Percentiles rank a stretch among this genome's conserved stretches.
Conservation (phyloP, 2,888 invertebrate genomes). For the Drosophila mercatorum region DNA sequence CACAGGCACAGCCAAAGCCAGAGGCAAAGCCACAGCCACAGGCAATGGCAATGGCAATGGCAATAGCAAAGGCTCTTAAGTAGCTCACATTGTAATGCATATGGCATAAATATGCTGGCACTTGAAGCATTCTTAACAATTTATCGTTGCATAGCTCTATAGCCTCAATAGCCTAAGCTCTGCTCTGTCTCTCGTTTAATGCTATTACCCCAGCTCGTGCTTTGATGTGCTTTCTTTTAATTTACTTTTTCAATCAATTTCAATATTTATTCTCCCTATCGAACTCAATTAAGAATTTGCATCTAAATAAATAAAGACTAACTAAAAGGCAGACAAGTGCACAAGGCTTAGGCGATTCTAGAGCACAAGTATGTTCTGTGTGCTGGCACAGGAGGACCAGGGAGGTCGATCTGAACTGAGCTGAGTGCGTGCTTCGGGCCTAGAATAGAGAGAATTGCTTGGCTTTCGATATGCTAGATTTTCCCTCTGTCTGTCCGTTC, state of each 20-base stretch:
- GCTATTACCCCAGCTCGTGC: neutral
- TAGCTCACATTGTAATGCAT: conserved; percentile 7
- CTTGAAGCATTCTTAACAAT: neutral
- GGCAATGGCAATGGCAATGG: neutral
- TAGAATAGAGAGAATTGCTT: too few species aligned
- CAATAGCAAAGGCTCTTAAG: conserved; percentile 7
- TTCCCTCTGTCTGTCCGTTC: neutral
- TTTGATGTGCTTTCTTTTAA: conserved; percentile 1
- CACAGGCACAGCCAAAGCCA: neutral
- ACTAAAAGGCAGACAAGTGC: neutral
- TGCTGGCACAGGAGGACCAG: neutral
- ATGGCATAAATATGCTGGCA: conserved; percentile 11
- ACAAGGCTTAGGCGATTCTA: neutral
- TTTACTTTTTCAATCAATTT: conserved; percentile 1
- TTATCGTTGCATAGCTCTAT: conserved; percentile 1
- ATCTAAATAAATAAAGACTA: neutral
- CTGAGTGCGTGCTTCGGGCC: rapidly evolving
- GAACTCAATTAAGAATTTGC: conserved; percentile 10
- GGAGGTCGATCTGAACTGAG: neutral
- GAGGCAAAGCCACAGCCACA: neutral
- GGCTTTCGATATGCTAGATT: too few species aligned
- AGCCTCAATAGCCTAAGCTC: conserved; percentile 3
- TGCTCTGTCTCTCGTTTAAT: neutral
- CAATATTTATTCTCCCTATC: conserved; percentile 1
- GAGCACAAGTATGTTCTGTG: neutral